phyloP scores from a whole-genome alignment of 2,888 invertebrate species.

The Calephelis perditalis region DNA sequence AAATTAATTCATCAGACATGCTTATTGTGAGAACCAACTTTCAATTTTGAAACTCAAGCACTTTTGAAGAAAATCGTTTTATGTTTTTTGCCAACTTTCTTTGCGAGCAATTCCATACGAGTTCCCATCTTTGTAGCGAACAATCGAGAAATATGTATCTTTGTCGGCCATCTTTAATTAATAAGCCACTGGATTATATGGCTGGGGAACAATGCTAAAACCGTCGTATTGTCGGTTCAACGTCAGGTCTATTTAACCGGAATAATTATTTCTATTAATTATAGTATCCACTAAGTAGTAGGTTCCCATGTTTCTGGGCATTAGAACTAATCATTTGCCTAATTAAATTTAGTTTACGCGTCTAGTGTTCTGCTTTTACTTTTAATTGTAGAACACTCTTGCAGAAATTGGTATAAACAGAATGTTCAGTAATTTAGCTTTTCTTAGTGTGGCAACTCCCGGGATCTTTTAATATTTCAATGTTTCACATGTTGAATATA shows the following conservation, averaged over 20 bases:
- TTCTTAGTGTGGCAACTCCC: too few relatives aligned
- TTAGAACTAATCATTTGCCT: neutral
- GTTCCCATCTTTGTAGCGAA: conserved; percentile 41
- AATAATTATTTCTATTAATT: conserved; percentile 1
- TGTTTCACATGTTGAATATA: too few relatives aligned
- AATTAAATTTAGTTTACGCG: neutral
- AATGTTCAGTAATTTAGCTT: too few relatives aligned
- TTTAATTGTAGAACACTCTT: too few relatives aligned
- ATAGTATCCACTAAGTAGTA: neutral
- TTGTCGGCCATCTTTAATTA: conserved; percentile 64
- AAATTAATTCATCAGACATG: too few relatives aligned
- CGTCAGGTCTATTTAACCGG: neutral
- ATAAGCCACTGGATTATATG: conserved; percentile 40
- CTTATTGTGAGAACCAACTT: conserved; percentile 5
- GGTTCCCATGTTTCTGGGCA: neutral
- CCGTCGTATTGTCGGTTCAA: conserved; percentile 26
- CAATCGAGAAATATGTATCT: conserved; percentile 67
- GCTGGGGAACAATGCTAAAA: conserved; percentile 32
- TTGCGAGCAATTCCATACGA: conserved; percentile 24
- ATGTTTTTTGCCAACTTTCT: conserved; percentile 20
- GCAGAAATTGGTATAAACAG: too few relatives aligned
- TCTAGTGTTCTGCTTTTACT: neutral
- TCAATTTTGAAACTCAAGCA: conserved; percentile 4
- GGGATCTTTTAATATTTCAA: too few relatives aligned
- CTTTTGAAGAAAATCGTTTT: conserved; percentile 1